Evolutionary conservation across 1,140 invertebrate species (phyloP).

Genomic region (Apocrypta bakeri): DNA sequence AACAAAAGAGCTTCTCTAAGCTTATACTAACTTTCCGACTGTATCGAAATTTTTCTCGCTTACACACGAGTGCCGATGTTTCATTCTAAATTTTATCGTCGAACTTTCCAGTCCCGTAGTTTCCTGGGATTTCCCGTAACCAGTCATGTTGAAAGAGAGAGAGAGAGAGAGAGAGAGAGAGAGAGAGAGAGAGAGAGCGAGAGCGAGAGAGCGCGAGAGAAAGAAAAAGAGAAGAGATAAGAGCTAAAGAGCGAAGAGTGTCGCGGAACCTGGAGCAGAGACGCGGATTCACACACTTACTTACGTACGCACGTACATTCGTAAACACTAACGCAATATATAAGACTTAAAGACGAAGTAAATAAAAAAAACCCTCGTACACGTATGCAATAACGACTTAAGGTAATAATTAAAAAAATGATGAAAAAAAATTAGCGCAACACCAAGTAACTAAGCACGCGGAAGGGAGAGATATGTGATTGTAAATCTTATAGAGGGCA

Average conservation of each 20-base stretch:
- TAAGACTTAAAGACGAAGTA: conserved; percentile 36
- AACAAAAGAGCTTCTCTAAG: too few species aligned
- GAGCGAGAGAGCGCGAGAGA: background rate
- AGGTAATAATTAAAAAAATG: background rate
- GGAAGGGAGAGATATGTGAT: conserved; percentile 30
- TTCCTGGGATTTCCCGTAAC: conserved; percentile 4
- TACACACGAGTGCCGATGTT: too few species aligned
- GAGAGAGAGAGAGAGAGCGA: background rate
- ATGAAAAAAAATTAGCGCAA: conserved; percentile 46
- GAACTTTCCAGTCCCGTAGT: background rate
- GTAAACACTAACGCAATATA: conserved; percentile 44
- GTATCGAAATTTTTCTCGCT: too few species aligned
- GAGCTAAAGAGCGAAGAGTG: too few species aligned
- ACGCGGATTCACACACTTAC: conserved; percentile 16
- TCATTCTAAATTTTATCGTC: background rate
- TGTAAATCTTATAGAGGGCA: conserved; percentile 45
- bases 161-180: background rate
- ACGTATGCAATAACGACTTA: conserved; percentile 38
- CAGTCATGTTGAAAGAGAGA: background rate
- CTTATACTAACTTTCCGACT: too few species aligned
- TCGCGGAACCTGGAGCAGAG: too few species aligned
- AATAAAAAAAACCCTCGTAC: background rate
- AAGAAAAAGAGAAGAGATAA: background rate
- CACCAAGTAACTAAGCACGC: conserved; percentile 29
- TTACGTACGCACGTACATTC: conserved; percentile 36